A percentile compares a stretch with the other conserved stretches of the same genome.
Evolutionary conservation across 2,113 vertebrate genomes (phyloP).

Genomic region (Menidia beryllina): DNA sequence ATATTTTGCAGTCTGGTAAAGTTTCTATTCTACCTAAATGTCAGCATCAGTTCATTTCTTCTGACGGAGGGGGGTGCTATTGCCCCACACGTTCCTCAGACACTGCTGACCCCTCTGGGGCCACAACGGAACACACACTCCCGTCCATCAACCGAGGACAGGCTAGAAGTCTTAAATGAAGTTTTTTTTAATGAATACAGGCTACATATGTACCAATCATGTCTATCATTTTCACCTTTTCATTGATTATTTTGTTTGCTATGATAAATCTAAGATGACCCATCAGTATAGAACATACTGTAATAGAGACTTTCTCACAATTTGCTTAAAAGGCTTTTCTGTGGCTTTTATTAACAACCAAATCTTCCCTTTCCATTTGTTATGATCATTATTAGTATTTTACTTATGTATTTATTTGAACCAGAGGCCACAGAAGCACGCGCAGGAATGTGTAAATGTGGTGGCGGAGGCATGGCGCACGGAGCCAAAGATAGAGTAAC

Average conservation of each 20-base stretch:
- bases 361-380: neutral
- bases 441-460: constrained; percentile 62
- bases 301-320: neutral
- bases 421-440: neutral
- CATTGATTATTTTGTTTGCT: neutral
- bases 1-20: neutral
- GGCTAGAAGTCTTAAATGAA: neutral
- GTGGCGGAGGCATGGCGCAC: constrained; percentile 74
- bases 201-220: neutral
- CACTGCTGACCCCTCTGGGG: constrained; percentile 10
- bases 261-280: neutral
- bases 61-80: constrained; percentile 77
- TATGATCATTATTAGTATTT: neutral
- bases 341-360: neutral
- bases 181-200: too few relatives aligned
- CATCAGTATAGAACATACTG: neutral
- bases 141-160: neutral
- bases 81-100: constrained; percentile 44
- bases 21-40: too few relatives aligned
- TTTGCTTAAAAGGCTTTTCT: neutral
- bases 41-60: constrained; percentile 32
- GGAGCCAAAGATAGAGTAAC: constrained; percentile 81
- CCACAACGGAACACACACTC: constrained; percentile 2
- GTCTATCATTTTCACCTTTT: neutral
- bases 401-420: neutral